Percentiles rank a stretch among this genome's conserved stretches.
These are phyloP conservation scores for Stegodyphus dumicola DNA, from an alignment of 1,140 invertebrate species.

Conservation along the genomic window DNA sequence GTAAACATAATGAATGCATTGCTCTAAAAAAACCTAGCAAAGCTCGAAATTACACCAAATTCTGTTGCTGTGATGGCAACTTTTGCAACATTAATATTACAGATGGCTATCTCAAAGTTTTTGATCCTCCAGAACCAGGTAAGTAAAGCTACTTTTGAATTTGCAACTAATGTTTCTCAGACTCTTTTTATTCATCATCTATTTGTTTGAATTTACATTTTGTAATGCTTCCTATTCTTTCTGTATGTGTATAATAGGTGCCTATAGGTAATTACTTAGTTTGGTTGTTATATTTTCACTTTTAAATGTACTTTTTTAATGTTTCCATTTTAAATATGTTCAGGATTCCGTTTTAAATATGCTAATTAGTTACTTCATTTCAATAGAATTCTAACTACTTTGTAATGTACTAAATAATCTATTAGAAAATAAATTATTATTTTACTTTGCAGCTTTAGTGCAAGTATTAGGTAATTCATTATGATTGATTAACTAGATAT, in stretches of 20 bases:
- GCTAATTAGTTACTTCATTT: no score
- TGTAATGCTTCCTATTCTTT: neutral
- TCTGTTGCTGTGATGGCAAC: constrained; percentile 79
- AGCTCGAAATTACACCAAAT: constrained; percentile 68
- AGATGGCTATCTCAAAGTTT: neutral
- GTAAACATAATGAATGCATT: constrained; percentile 64
- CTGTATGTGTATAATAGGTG: neutral
- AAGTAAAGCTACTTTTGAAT: neutral
- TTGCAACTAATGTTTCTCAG: neutral
- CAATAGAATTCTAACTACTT: no score
- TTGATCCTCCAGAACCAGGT: neutral
- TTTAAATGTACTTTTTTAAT: no score
- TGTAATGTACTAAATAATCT: no score
- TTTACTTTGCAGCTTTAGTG: no score
- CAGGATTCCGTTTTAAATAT: no score
- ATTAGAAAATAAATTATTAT: no score
- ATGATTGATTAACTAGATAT: no score
- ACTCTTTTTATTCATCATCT: neutral
- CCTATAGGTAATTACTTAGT: neutral
- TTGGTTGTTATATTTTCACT: no score
- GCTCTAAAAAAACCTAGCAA: constrained; percentile 61
- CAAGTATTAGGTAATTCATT: no score
- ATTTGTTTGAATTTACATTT: no score
- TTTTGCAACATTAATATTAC: constrained; percentile 78
- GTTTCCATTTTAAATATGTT: no score